These are phyloP conservation scores for Diplodus sargus DNA, from an alignment of 2,797 vertebrate species.

Conservation along the genomic window DNA sequence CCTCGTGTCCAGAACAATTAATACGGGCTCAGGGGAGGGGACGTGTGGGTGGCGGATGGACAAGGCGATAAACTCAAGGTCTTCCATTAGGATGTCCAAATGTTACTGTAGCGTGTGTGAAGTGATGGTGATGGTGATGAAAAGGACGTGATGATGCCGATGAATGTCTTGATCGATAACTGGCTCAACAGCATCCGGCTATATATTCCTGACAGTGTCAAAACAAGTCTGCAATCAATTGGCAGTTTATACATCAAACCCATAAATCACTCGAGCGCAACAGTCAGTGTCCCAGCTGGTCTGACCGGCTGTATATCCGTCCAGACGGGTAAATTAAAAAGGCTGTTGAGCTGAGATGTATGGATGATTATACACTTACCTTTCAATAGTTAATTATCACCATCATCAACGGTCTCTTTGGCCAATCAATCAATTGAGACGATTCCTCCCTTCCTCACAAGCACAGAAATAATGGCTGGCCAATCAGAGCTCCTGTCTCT, in stretches of 20 bases:
- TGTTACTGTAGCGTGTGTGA: constrained; percentile 32
- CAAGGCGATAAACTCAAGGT: constrained; percentile 33
- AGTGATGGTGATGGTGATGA: constrained; percentile 9
- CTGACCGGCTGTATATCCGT: background rate
- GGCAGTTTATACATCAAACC: constrained; percentile 24
- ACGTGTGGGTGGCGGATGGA: background rate
- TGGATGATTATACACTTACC: constrained; percentile 7
- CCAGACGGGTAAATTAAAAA: constrained; percentile 5
- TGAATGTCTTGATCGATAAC: constrained; percentile 57
- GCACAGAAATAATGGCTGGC: background rate
- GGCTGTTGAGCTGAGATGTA: constrained; percentile 2
- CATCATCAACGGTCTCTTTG: background rate
- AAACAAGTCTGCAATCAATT: constrained; percentile 21
- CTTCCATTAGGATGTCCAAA: constrained; percentile 42
- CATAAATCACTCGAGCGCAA: constrained; percentile 24
- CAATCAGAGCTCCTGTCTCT: background rate
- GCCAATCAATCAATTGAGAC: background rate
- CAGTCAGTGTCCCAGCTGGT: background rate
- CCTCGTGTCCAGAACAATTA: constrained; percentile 50
- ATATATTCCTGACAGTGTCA: constrained; percentile 34
- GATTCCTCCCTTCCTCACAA: background rate
- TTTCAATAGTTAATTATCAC: constrained; percentile 24
- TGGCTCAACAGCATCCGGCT: constrained; percentile 26
- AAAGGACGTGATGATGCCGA: constrained; percentile 49
- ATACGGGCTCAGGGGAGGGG: constrained; percentile 4